Evolutionary conservation across 2,797 vertebrate species (phyloP).

Genomic region (Gorsachius magnificus): DNA sequence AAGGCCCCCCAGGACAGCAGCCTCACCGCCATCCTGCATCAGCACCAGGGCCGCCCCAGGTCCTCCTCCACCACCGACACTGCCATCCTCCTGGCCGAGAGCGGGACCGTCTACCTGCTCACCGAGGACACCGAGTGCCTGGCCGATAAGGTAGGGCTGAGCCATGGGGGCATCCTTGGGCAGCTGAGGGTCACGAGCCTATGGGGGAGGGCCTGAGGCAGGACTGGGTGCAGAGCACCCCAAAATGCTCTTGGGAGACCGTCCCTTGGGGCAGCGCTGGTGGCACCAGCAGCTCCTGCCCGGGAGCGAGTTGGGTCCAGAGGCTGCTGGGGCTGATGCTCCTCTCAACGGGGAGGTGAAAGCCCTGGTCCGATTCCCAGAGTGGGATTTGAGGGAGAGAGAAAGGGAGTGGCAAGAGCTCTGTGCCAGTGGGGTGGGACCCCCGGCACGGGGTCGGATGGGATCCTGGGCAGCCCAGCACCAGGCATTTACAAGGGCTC

Average conservation of each 20-base stretch:
- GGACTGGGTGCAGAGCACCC: background rate
- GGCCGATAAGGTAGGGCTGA: slow-evolving; percentile 73
- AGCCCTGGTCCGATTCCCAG: background rate
- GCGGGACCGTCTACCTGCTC: slow-evolving; percentile 65
- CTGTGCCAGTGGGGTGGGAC: background rate
- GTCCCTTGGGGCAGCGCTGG: fast-evolving
- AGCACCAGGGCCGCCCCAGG: slow-evolving; percentile 82
- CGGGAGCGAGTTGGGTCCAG: fast-evolving
- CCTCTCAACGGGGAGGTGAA: background rate
- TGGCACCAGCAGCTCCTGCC: background rate
- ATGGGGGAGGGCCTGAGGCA: fast-evolving
- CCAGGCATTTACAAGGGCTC: fast-evolving
- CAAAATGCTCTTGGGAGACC: background rate
- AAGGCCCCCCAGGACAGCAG: slow-evolving; percentile 80
- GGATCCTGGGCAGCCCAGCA: background rate
- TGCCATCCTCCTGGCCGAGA: slow-evolving; percentile 75
- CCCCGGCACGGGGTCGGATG: fast-evolving
- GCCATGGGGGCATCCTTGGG: background rate
- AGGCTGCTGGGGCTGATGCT: background rate
- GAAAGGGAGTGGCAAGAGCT: background rate
- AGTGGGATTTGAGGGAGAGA: background rate
- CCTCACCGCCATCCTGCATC: slow-evolving; percentile 80
- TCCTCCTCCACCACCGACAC: slow-evolving; percentile 85
- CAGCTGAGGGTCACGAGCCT: fast-evolving
- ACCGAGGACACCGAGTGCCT: slow-evolving; percentile 75